Percentiles rank a stretch among this genome's conserved stretches.
Conservation (phyloP, 2,113 vertebrate species). For the Mesembrinibis cayennensis region DNA sequence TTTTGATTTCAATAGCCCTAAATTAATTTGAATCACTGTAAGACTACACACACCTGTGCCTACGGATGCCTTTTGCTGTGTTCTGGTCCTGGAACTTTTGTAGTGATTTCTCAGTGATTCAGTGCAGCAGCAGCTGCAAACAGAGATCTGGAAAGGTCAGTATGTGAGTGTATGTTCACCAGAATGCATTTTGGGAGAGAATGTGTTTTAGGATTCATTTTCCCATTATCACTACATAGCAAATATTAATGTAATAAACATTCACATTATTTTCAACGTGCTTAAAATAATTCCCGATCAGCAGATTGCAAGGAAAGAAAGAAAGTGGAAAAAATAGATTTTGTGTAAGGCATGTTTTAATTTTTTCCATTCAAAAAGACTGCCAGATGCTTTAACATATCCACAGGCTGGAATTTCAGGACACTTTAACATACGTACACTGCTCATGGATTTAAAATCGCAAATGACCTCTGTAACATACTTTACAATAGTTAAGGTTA, state of each 20-base stretch:
- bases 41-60: constrained; percentile 40
- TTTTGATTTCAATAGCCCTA: constrained; percentile 54
- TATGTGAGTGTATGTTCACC: background rate
- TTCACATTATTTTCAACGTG: background rate
- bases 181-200: background rate
- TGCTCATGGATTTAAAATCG: background rate
- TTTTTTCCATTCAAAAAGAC: background rate
- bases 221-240: background rate
- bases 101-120: background rate
- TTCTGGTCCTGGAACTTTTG: background rate
- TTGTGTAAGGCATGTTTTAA: background rate
- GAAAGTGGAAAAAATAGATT: background rate
- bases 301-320: constrained; percentile 33
- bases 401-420: background rate
- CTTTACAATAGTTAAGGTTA: background rate
- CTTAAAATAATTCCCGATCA: constrained; percentile 55
- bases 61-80: background rate
- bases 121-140: background rate
- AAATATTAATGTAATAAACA: background rate
- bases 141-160: background rate
- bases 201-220: background rate
- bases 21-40: constrained; percentile 51
- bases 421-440: background rate
- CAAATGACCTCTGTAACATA: background rate
- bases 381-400: background rate